Evolutionary conservation across 2,113 vertebrate genomes (phyloP), one percentile per base, ranked within the genome.

Genomic region (Megaptera novaeangliae): DNA sequence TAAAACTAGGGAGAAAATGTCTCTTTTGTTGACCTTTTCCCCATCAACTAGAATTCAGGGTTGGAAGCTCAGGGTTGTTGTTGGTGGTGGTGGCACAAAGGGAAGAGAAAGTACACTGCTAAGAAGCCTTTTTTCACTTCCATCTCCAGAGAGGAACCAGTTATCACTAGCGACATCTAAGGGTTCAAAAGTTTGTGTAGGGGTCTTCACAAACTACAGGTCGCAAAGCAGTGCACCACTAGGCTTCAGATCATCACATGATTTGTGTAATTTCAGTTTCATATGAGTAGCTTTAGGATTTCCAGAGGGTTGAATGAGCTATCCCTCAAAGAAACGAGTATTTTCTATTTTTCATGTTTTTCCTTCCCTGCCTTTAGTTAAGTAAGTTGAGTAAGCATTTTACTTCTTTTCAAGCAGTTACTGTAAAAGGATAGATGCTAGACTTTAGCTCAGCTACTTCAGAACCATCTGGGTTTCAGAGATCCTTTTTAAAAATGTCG

Each of bases 401-500:
- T 41, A 44, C 27, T 87, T 88, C 34, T 93, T 96, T 97, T 52
- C 9, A 88, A 85, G 86, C 23, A 93, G 64, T 55, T 69, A 78
- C n/a, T 82, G 61, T 80, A 71, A 91, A 88, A 71, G 68, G 36
- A 87, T 49, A 93, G 36, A 91, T 27, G 88, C 34, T 36, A 93
- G 36, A 11, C 41, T 93, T 84, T 39, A 31, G 39, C 34, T 88
- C 34, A 81, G 77, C 44, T 91, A 86, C 52, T 77, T 86, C 39
- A 89, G 61, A 92, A 46, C 23, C 61, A 87, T 83, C 93, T 68
- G 57, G 39, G 25, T 96, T 89, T 97, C 77, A 94, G 89, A 91
- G 49, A 52, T 29, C 49, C 61, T 92, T 95, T 89, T 86, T 78
- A 41, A 94, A 91, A 94, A 78, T 34, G 17, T 49, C 34, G 66